Evolutionary conservation across 1,140 invertebrate species (phyloP).

Genomic region (Chironomus striatipennis): DNA sequence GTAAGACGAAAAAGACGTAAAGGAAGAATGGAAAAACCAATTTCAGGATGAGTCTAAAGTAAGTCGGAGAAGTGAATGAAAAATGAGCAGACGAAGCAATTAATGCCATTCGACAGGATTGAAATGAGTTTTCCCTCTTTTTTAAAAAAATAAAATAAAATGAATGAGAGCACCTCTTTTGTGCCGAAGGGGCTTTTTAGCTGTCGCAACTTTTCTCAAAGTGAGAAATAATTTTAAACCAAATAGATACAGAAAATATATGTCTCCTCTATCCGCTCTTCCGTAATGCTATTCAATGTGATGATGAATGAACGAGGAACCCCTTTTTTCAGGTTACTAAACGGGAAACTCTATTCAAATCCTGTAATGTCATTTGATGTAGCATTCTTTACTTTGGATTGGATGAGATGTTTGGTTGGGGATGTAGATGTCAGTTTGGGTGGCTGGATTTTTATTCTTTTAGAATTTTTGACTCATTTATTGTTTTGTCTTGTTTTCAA

Average conservation of each 20-base stretch:
- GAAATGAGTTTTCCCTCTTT: too few species aligned
- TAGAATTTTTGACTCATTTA: too few species aligned
- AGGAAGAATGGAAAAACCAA: neutral
- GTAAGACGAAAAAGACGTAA: neutral
- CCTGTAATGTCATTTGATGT: too few species aligned
- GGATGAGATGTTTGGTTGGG: too few species aligned
- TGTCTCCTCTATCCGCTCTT: too few species aligned
- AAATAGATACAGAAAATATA: neutral
- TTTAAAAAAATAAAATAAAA: too few species aligned
- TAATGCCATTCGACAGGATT: conserved; percentile 6
- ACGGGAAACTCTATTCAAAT: too few species aligned
- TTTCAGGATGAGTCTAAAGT: neutral
- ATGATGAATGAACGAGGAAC: neutral
- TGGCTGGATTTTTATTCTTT: too few species aligned
- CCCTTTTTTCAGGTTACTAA: neutral
- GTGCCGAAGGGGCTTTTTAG: neutral
- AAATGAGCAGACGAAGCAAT: conserved; percentile 21
- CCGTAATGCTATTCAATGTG: neutral
- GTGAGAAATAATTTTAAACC: neutral
- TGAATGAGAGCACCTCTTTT: too few species aligned
- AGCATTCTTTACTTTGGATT: too few species aligned
- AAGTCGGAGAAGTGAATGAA: neutral
- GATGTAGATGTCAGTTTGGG: too few species aligned
- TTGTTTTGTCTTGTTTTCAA: too few species aligned
- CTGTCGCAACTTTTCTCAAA: neutral